Conservation (phyloP, 2,888 invertebrate species). For the Zaprionus obscuricornis region DNA sequence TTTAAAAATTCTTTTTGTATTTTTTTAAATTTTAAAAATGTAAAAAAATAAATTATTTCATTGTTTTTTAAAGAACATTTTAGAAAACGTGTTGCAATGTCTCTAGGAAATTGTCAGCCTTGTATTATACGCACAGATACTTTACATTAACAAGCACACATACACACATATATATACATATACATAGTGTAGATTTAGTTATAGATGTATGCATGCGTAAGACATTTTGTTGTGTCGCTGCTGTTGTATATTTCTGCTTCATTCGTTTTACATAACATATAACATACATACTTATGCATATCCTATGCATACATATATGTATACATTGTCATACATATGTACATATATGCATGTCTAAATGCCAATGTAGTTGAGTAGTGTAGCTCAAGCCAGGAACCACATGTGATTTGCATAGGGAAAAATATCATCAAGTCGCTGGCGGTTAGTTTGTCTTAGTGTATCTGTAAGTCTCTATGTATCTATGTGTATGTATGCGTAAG, state of each 20-base stretch:
- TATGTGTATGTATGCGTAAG: constrained; percentile 2
- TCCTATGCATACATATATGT: constrained; percentile 9
- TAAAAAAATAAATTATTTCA: too few species aligned
- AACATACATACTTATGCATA: constrained; percentile 8
- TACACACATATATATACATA: neutral
- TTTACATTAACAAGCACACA: constrained; percentile 20
- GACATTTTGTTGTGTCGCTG: constrained; percentile 34
- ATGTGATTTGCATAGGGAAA: constrained; percentile 73
- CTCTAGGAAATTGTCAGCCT: constrained; percentile 69
- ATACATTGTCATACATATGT: constrained; percentile 1
- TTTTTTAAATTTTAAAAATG: too few species aligned
- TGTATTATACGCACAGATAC: constrained; percentile 18
- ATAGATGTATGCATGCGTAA: constrained; percentile 11
- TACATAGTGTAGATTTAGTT: neutral
- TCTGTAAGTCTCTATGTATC: constrained; percentile 1
- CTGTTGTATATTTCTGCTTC: constrained; percentile 41
- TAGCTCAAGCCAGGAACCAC: constrained; percentile 45
- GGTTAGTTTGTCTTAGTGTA: constrained; percentile 32
- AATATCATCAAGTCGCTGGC: constrained; percentile 61
- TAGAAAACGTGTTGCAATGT: too few species aligned
- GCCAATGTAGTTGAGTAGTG: too few species aligned
- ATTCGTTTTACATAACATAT: constrained; percentile 50
- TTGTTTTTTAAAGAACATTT: too few species aligned
- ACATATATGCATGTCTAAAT: constrained; percentile 13
- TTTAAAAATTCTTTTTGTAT: too few species aligned